A percentile compares a stretch with the other conserved stretches of the same genome.
Conservation (phyloP, 2,888 invertebrate species). For the Galerucella pusilla region DNA sequence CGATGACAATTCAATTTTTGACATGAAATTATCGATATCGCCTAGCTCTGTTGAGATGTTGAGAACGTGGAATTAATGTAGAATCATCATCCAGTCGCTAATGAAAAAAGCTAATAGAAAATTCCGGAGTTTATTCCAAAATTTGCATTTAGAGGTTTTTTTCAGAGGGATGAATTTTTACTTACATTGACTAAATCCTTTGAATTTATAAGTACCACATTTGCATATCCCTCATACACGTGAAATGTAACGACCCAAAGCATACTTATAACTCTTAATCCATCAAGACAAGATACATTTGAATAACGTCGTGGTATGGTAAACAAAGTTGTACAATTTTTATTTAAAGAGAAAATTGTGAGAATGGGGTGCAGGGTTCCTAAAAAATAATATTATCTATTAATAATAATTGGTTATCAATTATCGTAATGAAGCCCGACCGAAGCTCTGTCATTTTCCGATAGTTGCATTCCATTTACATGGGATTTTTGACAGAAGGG, state of each 20-base stretch:
- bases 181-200: conserved; percentile 42
- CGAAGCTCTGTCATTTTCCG: too few relatives aligned
- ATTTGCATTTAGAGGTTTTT: too few relatives aligned
- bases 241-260: conserved; percentile 66
- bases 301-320: conserved; percentile 28
- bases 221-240: conserved; percentile 47
- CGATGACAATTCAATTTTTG: too few relatives aligned
- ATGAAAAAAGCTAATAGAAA: too few relatives aligned
- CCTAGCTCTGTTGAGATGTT: too few relatives aligned
- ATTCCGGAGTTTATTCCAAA: too few relatives aligned
- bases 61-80: too few relatives aligned
- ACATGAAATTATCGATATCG: too few relatives aligned
- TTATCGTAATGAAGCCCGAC: too few relatives aligned
- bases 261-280: conserved; percentile 62
- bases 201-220: conserved; percentile 42
- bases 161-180: background rate
- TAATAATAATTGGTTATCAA: background rate
- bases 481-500: too few relatives aligned
- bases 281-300: conserved; percentile 46
- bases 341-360: conserved; percentile 38
- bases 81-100: too few relatives aligned
- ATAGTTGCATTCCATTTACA: too few relatives aligned
- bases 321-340: conserved; percentile 42
- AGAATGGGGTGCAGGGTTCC: conserved; percentile 15
- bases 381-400: background rate